phyloP scores from a whole-genome alignment of 2,888 invertebrate species.

The Erpobdella octoculata region DNA sequence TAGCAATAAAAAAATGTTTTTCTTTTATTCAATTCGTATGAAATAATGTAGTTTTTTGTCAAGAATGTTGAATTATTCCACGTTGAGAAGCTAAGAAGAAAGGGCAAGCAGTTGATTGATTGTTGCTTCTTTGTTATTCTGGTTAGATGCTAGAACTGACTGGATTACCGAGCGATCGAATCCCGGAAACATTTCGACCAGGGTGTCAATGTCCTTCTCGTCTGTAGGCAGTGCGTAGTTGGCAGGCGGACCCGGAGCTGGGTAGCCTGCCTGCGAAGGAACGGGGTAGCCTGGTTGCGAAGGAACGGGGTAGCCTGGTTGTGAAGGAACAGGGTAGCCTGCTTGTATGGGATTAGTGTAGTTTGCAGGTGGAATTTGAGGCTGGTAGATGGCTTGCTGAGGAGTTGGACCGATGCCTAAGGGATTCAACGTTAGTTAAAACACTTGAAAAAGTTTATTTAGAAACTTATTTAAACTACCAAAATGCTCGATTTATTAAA shows the following conservation, averaged over 20 bases:
- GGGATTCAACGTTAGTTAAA: too few species aligned
- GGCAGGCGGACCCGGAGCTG: neutral
- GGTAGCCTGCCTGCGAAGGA: neutral
- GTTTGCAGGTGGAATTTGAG: too few species aligned
- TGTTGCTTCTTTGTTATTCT: slow-evolving; percentile 18
- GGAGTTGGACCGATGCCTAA: too few species aligned
- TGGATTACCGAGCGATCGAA: slow-evolving; percentile 14
- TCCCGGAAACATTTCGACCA: slow-evolving; percentile 24
- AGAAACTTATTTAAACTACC: too few species aligned
- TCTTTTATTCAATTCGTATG: too few species aligned
- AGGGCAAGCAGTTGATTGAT: slow-evolving; percentile 25
- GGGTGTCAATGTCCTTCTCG: slow-evolving; percentile 17
- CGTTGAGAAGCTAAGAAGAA: slow-evolving; percentile 20
- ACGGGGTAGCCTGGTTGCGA: neutral
- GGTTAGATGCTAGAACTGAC: slow-evolving; percentile 2
- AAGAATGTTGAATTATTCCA: too few species aligned
- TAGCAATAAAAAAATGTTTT: too few species aligned
- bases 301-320: neutral
- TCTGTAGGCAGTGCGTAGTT: slow-evolving; percentile 5
- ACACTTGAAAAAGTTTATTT: too few species aligned
- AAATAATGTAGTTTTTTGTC: too few species aligned
- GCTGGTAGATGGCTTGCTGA: too few species aligned
- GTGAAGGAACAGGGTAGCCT: neutral
- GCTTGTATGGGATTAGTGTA: too few species aligned
- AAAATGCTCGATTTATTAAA: too few species aligned